Evolutionary conservation across 2,113 vertebrate species (phyloP).

Genomic region (Mesembrinibis cayennensis): DNA sequence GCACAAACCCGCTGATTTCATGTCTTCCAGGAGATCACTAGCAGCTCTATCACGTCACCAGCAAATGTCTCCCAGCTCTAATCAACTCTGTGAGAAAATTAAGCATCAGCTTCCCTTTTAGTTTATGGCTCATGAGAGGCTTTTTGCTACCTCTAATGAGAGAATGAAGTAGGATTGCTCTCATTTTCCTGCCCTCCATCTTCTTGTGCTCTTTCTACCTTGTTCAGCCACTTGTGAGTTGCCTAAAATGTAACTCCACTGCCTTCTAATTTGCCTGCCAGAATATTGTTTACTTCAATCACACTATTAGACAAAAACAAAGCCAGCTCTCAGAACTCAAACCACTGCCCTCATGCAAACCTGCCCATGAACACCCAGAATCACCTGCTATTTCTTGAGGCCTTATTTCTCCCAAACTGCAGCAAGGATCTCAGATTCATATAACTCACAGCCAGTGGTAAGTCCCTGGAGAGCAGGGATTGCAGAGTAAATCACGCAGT

Average conservation of each 20-base stretch:
- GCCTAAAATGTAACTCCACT: background rate
- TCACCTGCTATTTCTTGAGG: background rate
- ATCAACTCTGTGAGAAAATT: constrained; percentile 18
- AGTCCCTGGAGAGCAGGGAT: background rate
- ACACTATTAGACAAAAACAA: background rate
- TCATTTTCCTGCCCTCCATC: background rate
- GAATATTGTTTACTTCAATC: background rate
- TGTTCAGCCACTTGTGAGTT: background rate
- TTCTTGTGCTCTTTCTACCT: background rate
- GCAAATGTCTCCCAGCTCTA: background rate
- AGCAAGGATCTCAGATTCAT: background rate
- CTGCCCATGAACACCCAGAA: background rate
- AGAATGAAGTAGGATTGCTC: background rate
- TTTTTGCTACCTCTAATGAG: background rate
- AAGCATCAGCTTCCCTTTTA: background rate
- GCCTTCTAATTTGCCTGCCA: background rate
- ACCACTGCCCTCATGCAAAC: background rate
- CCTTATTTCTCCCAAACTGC: background rate
- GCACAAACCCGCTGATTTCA: background rate
- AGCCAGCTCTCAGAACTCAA: background rate
- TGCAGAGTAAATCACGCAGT: background rate
- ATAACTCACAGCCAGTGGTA: background rate
- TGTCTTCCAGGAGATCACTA: background rate
- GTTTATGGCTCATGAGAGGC: background rate
- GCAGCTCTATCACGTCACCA: background rate